Base-by-base conservation (phyloP, 2,888 invertebrate species). In the Lampropteryx suffumata region DNA sequence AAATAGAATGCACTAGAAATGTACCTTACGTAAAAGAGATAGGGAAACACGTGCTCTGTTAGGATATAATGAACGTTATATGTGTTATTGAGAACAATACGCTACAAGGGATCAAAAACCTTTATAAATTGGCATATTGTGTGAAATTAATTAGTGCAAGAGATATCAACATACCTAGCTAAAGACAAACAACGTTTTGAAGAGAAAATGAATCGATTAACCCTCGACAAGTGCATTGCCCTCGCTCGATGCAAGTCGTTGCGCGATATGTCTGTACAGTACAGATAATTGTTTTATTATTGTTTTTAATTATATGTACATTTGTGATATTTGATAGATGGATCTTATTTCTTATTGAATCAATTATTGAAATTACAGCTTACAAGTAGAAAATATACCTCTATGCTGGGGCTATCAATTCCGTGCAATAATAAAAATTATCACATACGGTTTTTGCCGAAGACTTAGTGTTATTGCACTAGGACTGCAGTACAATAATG, bases 141-240 rank as follows among this genome's bases (percentile, higher is more conserved):
- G 62, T 67, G 59, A 64, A 67, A 67, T 17, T 66, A 61, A 59
- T 67, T 61, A 71, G 65, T 65, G 62, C 30, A 17, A 4, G 4
- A 65, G 66, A 66, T 66, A 72, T 70, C 9, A 12, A 21, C 21
- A 5, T 29, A 32, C 10, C 11, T 26, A 64, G 56, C 55, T 61
- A 59, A 67, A 72, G 72, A 78, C 75, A 79, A 76, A 66, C 68
- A 69, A 58, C 71, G 65, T 73, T 74, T 75, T 73, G 68, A 67
- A 67, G 73, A 72, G 64, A 67, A 77, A 72, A 71, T 68, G 63
- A 69, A 69, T 71, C 76, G 69, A 73, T 73, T 73, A 71, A 76
- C 73, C 72, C 74, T 73, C 73, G 64, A 56, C 51, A 52, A 62
- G 80, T 75, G 71, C 80, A 74, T 66, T 74, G 81, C 66, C 75